A percentile compares a stretch with the other conserved stretches of the same genome.
Conservation (phyloP, 2,888 invertebrate genomes). For the Chaitophorus viminalis region DNA sequence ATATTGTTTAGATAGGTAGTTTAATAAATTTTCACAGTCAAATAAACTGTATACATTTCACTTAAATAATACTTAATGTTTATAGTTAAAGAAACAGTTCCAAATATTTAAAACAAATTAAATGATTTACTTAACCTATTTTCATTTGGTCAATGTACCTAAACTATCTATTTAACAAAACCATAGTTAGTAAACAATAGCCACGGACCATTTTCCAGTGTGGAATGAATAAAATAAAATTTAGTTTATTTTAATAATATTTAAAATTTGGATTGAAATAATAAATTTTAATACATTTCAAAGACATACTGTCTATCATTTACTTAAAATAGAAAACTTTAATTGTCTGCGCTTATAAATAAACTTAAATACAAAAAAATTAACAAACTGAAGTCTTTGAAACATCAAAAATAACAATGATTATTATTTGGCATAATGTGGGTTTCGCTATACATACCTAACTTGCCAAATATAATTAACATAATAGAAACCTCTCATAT, state of each 20-base stretch:
- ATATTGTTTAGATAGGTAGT: neutral
- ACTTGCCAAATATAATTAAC: slow-evolving; percentile 17
- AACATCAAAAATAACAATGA: slow-evolving; percentile 17
- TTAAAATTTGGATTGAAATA: no score
- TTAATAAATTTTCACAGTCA: neutral
- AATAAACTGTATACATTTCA: neutral
- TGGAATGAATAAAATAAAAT: no score
- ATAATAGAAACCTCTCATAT: neutral
- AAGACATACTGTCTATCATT: no score
- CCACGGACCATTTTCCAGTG: neutral
- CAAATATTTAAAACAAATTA: neutral
- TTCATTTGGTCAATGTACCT: neutral
- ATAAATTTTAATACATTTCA: neutral
- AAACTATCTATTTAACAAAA: neutral
- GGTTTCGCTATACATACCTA: neutral
- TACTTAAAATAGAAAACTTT: neutral
- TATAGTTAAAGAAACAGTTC: neutral
- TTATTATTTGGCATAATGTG: slow-evolving; percentile 12
- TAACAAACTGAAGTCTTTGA: neutral
- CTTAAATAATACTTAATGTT: slow-evolving; percentile 24
- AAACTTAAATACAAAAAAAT: slow-evolving; percentile 17
- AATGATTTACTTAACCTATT: slow-evolving; percentile 26
- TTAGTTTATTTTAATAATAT: no score
- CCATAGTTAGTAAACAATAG: neutral
- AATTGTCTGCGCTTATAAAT: slow-evolving; percentile 12